These are phyloP conservation scores for Stratiomys singularior DNA, from an alignment of 2,888 invertebrate species.

Conservation along the genomic window DNA sequence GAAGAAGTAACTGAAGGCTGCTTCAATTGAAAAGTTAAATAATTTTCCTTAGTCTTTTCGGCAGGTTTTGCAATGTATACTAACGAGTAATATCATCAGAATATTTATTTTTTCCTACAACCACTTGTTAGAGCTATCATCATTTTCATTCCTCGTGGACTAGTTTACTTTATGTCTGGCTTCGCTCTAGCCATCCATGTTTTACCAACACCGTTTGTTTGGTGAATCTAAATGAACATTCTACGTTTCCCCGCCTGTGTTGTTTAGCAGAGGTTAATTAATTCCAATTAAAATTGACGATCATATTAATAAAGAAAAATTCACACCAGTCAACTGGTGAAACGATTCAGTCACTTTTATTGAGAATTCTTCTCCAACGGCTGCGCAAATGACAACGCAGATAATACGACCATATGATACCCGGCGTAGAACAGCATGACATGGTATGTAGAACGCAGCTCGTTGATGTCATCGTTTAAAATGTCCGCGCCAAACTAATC, in stretches of 20 bases:
- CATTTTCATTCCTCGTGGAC: neutral
- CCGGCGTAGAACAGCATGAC: neutral
- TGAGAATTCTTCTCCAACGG: slow-evolving; percentile 3
- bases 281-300: slow-evolving; percentile 50
- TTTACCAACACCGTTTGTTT: neutral
- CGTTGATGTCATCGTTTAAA: slow-evolving; percentile 36
- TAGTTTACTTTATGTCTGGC: neutral
- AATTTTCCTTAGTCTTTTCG: too few species aligned
- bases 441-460: too few species aligned
- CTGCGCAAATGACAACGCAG: neutral
- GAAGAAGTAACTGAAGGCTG: too few species aligned
- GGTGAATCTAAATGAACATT: slow-evolving; percentile 4
- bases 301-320: slow-evolving; percentile 47
- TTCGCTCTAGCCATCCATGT: neutral
- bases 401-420: neutral
- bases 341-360: slow-evolving; percentile 7
- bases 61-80: too few species aligned
- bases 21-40: too few species aligned
- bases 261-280: slow-evolving; percentile 49
- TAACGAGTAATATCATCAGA: too few species aligned
- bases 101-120: neutral
- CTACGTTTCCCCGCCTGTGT: neutral
- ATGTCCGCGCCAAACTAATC: neutral
- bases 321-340: slow-evolving; percentile 44
- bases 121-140: neutral